phyloP scores from a whole-genome alignment of 2,888 invertebrate genomes.

The Merodon equestris region DNA sequence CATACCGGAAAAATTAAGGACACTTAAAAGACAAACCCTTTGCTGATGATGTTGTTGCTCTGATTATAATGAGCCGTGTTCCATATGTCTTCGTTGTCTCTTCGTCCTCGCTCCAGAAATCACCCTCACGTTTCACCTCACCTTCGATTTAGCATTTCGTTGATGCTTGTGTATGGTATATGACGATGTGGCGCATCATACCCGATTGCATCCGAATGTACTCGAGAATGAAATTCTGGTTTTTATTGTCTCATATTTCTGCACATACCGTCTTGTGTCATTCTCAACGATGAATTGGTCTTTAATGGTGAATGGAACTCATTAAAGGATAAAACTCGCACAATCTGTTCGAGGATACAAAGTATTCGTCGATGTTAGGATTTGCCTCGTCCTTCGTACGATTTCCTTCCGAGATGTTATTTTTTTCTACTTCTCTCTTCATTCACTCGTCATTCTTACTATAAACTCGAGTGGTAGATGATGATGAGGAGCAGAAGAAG shows the following conservation, averaged over 20 bases:
- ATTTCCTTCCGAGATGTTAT: constrained; percentile 3
- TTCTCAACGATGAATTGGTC: constrained; percentile 65
- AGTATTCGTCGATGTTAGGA: too few species aligned
- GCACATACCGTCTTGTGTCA: constrained; percentile 24
- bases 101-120: constrained; percentile 24
- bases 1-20: constrained; percentile 55
- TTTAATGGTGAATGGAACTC: constrained; percentile 67
- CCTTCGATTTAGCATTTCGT: constrained; percentile 60
- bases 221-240: constrained; percentile 40
- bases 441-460: not conserved
- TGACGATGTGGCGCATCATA: not conserved
- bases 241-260: too few species aligned
- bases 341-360: constrained; percentile 20
- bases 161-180: not conserved
- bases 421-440: not conserved
- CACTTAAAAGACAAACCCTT: constrained; percentile 63
- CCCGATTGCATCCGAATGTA: constrained; percentile 34
- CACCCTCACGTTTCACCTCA: constrained; percentile 52
- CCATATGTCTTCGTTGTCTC: constrained; percentile 16
- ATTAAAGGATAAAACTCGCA: constrained; percentile 54
- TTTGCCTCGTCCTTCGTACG: too few species aligned
- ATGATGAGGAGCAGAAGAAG: not conserved
- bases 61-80: constrained; percentile 42
- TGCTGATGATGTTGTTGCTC: constrained; percentile 55
- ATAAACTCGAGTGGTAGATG: constrained; percentile 24